Conservation (phyloP, 2,797 vertebrate genomes). For the Fringilla coelebs region DNA sequence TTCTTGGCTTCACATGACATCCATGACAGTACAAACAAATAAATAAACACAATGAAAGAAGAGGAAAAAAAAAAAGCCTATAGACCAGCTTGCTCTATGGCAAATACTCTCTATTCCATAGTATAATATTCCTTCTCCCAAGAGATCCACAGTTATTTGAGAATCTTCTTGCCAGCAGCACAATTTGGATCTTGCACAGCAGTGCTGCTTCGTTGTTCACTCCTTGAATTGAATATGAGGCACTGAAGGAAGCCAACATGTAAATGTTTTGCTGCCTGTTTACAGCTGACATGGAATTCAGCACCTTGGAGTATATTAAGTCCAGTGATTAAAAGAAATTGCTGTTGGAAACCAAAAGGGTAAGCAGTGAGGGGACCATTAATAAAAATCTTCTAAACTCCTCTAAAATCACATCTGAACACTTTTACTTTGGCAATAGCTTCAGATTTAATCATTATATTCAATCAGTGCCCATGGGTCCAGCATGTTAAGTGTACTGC, state of each 20-base stretch:
- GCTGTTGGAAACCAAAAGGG: background rate
- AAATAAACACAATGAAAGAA: slow-evolving; percentile 29
- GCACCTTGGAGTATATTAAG: slow-evolving; percentile 8
- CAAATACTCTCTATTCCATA: slow-evolving; percentile 27
- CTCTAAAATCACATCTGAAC: background rate
- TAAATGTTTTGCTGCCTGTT: slow-evolving; percentile 39
- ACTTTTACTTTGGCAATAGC: background rate
- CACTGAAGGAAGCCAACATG: slow-evolving; percentile 9
- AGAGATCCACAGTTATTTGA: slow-evolving; percentile 63
- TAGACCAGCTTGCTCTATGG: slow-evolving; percentile 19
- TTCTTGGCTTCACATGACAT: slow-evolving; percentile 38
- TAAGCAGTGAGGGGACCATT: background rate
- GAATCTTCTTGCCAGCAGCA: slow-evolving; percentile 69
- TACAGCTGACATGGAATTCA: background rate
- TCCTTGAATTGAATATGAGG: slow-evolving; percentile 25
- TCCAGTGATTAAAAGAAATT: slow-evolving; percentile 27
- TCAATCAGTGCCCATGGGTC: background rate
- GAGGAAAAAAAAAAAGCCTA: background rate
- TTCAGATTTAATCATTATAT: background rate
- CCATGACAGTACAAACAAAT: slow-evolving; percentile 36
- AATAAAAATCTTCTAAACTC: background rate
- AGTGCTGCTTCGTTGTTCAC: slow-evolving; percentile 55
- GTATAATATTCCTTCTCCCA: slow-evolving; percentile 61
- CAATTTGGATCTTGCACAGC: slow-evolving; percentile 59
- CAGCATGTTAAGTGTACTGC: rapidly evolving